phyloP scores from a whole-genome alignment of 2,888 invertebrate species.

The Abrostola triplasia region DNA sequence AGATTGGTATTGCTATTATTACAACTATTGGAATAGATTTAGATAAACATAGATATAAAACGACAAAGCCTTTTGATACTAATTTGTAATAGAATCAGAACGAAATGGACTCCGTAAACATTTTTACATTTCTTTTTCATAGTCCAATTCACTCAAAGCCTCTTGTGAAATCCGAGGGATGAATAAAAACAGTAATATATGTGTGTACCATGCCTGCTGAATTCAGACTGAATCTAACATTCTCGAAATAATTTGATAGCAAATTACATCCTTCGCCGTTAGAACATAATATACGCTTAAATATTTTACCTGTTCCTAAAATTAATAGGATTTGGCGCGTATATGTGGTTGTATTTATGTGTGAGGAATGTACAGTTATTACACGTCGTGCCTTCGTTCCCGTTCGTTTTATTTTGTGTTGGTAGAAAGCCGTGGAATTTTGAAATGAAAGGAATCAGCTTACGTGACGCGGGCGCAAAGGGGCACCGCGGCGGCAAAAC shows the following conservation, averaged over 20 bases:
- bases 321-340: conserved; percentile 21
- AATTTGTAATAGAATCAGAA: conserved; percentile 12
- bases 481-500: conserved; percentile 35
- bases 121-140: conserved; percentile 25
- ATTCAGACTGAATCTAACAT: conserved; percentile 22
- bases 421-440: conserved; percentile 42
- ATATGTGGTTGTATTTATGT: conserved; percentile 10
- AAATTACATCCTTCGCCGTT: conserved; percentile 10
- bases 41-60: not conserved
- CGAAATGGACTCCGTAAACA: conserved; percentile 14
- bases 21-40: not conserved
- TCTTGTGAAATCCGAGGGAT: conserved; percentile 21
- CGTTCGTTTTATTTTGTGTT: conserved; percentile 37
- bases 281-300: conserved; percentile 2
- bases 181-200: conserved; percentile 24
- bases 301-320: conserved; percentile 27
- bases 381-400: conserved; percentile 27
- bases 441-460: conserved; percentile 54
- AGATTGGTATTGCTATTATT: too few species aligned
- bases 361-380: conserved; percentile 27
- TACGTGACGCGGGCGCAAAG: conserved; percentile 52
- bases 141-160: conserved; percentile 27
- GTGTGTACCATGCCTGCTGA: conserved; percentile 11
- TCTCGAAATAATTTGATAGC: conserved; percentile 19
- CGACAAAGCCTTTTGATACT: conserved; percentile 17